phyloP scores from a whole-genome alignment of 2,797 vertebrate genomes.

The Oophaga sylvatica region DNA sequence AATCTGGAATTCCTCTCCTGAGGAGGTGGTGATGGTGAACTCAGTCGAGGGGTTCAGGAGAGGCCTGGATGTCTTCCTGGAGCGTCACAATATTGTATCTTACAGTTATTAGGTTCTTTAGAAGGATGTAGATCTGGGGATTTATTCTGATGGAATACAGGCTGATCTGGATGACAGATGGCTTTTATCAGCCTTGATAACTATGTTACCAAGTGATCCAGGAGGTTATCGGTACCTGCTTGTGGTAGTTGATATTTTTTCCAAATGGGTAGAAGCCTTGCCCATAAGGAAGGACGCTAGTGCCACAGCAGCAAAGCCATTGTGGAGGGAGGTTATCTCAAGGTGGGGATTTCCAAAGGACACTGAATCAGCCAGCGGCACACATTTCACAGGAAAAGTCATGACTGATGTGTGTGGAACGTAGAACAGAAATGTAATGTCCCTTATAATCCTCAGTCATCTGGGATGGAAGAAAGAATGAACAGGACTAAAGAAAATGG shows the following conservation, averaged over 20 bases:
- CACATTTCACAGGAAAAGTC: neutral
- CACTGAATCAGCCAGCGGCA: neutral
- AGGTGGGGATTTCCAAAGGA: neutral
- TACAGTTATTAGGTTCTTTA: no score
- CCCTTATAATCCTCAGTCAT: neutral
- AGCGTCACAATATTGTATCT: no score
- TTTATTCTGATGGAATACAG: no score
- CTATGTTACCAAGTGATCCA: neutral
- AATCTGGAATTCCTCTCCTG: no score
- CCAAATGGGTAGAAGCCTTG: neutral
- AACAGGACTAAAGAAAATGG: neutral
- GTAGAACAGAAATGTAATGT: neutral
- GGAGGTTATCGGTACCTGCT: neutral
- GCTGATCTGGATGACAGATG: no score
- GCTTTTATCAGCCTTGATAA: no score
- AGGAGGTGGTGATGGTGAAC: no score
- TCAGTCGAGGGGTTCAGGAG: no score
- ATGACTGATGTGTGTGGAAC: neutral
- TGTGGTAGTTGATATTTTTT: neutral
- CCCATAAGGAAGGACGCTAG: neutral
- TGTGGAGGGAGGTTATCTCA: neutral
- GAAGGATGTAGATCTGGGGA: no score
- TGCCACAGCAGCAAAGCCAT: neutral
- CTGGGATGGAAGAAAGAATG: neutral
- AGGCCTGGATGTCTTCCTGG: no score